Percentiles rank a stretch among this genome's conserved stretches.
These are phyloP conservation scores for Lepidotrigona ventralis DNA, from an alignment of 1,140 invertebrate genomes.

Conservation along the genomic window DNA sequence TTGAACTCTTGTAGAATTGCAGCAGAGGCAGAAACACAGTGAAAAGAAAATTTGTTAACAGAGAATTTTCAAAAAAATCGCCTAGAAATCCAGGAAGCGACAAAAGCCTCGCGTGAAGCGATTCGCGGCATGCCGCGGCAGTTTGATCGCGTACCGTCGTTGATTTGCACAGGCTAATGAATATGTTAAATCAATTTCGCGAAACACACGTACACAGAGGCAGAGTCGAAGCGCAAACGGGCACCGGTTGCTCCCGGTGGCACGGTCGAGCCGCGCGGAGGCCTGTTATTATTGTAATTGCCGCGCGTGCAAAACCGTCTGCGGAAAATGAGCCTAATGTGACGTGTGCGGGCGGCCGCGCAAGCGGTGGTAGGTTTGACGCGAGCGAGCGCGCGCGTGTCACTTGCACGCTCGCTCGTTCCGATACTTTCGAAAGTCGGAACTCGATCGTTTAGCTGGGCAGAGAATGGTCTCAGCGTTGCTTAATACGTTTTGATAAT, in stretches of 20 bases:
- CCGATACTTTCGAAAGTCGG: neutral
- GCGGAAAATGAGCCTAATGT: conserved; percentile 79
- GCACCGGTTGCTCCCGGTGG: conserved; percentile 57
- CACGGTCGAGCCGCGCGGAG: conserved; percentile 61
- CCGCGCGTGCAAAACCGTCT: conserved; percentile 76
- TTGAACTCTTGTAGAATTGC: neutral
- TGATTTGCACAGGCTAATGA: conserved; percentile 79
- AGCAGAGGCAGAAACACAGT: neutral
- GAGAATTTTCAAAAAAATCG: too few relatives aligned
- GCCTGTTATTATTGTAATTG: conserved; percentile 80
- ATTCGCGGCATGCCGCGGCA: neutral
- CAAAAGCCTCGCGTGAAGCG: neutral
- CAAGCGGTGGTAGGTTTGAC: neutral
- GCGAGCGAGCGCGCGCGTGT: conserved; percentile 16
- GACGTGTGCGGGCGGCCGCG: conserved; percentile 71
- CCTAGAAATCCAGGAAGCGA: neutral
- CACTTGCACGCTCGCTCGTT: neutral
- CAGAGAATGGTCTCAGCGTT: neutral
- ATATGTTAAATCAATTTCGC: conserved; percentile 80
- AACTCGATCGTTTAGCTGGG: neutral
- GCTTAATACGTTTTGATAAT: neutral
- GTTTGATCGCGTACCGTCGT: conserved; percentile 49
- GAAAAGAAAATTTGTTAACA: too few relatives aligned
- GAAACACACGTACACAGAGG: conserved; percentile 64
- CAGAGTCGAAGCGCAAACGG: conserved; percentile 59